Evolutionary conservation across 1,140 invertebrate genomes (phyloP), one percentile per base, ranked within the genome.

Genomic region (Neodiprion virginianus): DNA sequence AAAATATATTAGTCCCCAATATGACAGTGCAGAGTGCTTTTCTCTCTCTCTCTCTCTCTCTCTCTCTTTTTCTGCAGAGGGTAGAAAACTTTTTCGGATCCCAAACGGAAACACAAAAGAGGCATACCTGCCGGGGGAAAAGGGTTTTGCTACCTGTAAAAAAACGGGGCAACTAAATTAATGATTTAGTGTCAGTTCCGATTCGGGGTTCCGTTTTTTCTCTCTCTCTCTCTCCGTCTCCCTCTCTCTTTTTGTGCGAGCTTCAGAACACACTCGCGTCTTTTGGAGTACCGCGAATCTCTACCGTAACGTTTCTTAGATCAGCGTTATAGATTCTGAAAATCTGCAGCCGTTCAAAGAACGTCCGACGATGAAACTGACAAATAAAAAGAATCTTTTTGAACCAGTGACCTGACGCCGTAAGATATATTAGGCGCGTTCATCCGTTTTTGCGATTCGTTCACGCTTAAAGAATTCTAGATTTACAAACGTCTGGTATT

Each of bases 1-100:
- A 89, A 88, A 89, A 88, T 89, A 88, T 89, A 89, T 89, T 88
- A 89, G 88, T 88, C 78, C 79, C 81, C 85, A 82, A 87, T 88
- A 85, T 88, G 86, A 88, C 86, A 88, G 83, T 83, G 85, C 84
- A 82, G 85, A 89, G 86, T 88, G 85, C 87, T 88, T 87, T 87
- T 48, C 48, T 48, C 11, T 87, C 79, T 80, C 77, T 84, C 76
- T 66, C 61, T 48, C 47, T 17, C 17, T 10, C 8, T 17, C 14
- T 28, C 14, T 48, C 70, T 48, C 70, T 48, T 12, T 48, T 49
- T n/a, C 21, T 14, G 61, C 28, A 47, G 72, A 66, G 21, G 66
- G 69, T 65, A 75, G 70, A 71, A 73, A 75, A 82, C 77, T 82
- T 81, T 77, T 80, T 79, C 76, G 71, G 23, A 76, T 79, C 74